Evolutionary conservation across 2,888 invertebrate genomes (phyloP).

Genomic region (Bombyx huttoni): DNA sequence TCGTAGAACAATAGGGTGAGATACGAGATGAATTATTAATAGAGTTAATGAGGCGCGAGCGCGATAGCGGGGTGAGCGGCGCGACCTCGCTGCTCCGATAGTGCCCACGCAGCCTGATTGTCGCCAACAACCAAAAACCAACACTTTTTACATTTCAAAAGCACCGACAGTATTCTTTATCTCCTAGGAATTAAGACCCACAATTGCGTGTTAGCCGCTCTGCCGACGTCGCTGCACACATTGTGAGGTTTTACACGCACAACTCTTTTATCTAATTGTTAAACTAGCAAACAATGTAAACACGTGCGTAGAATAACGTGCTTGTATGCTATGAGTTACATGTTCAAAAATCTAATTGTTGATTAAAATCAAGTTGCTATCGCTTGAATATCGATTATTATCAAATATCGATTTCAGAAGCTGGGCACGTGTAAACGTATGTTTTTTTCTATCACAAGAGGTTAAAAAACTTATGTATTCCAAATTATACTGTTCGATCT

Average conservation of each 20-base stretch:
- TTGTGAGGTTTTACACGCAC: conserved; percentile 9
- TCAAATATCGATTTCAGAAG: too few species aligned
- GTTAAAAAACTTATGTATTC: too few species aligned
- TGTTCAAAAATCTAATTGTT: background rate
- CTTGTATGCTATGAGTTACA: background rate
- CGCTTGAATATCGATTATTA: background rate
- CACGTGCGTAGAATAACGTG: conserved; percentile 12
- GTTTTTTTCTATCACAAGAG: too few species aligned
- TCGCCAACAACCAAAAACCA: conserved; percentile 51
- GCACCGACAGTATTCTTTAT: conserved; percentile 13
- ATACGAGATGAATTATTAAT: conserved; percentile 65
- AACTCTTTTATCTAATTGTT: conserved; percentile 20
- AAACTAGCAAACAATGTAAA: conserved; percentile 16
- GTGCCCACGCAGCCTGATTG: conserved; percentile 70
- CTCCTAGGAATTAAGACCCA: conserved; percentile 6
- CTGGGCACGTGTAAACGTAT: too few species aligned
- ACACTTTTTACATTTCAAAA: conserved; percentile 24
- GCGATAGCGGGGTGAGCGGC: conserved; percentile 63
- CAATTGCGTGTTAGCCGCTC: conserved; percentile 6
- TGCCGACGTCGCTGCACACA: conserved; percentile 1
- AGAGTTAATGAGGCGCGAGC: conserved; percentile 53
- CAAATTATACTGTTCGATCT: too few species aligned
- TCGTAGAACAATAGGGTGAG: conserved; percentile 54
- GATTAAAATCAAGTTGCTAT: background rate
- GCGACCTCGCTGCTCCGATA: conserved; percentile 57